Evolutionary conservation across 37 sponge, comb jelly and placozoan genomes (phyloP).

Genomic region (Hormiphora californensis): DNA sequence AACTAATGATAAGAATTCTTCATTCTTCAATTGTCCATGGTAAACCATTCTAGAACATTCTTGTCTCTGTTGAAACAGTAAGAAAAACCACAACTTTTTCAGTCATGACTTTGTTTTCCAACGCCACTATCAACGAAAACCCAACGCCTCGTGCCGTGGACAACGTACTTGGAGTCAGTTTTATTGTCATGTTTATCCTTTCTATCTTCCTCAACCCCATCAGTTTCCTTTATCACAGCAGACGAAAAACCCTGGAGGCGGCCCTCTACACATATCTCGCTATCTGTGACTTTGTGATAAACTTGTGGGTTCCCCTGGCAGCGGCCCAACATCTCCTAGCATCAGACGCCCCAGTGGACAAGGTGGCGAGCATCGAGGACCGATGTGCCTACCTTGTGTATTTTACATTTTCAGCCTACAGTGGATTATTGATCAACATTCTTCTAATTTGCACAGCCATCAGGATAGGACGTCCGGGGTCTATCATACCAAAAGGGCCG

Average conservation of each 20-base stretch:
- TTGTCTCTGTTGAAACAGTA: no score
- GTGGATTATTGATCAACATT: constrained; percentile 41
- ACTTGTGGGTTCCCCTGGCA: constrained; percentile 28
- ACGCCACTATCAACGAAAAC: no score
- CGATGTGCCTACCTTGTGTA: constrained; percentile 16
- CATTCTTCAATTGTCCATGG: no score
- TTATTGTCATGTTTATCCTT: constrained; percentile 16
- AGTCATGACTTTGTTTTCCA: no score
- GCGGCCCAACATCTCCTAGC: not conserved
- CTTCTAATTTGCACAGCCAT: not conserved
- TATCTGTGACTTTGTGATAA: constrained; percentile 43
- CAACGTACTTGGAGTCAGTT: not conserved
- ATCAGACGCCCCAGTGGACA: not conserved
- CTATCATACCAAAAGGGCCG: constrained; percentile 43
- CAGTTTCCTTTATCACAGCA: constrained; percentile 51
- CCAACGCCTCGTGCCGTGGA: no score
- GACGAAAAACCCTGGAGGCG: not conserved
- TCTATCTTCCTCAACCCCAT: constrained; percentile 23
- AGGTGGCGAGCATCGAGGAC: constrained; percentile 22
- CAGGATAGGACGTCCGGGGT: not conserved
- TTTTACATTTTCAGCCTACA: constrained; percentile 5
- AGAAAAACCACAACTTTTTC: no score
- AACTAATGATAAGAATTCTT: no score
- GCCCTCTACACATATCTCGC: constrained; percentile 50
- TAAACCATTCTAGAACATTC: no score